These are phyloP conservation scores for Cybosia mesomella DNA, from an alignment of 2,888 invertebrate species.

Conservation along the genomic window DNA sequence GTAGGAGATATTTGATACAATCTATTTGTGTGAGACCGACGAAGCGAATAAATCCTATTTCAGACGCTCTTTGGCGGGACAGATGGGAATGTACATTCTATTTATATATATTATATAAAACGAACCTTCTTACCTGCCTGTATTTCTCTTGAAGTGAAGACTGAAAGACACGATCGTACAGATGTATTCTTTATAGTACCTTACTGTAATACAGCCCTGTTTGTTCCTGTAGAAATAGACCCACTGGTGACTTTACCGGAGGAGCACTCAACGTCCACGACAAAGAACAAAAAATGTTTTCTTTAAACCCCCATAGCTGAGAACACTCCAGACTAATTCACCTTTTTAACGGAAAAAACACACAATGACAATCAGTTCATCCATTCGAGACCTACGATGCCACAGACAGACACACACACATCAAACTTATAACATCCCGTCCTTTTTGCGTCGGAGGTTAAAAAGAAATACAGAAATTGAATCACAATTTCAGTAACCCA, in stretches of 20 bases:
- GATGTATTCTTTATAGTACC: not conserved
- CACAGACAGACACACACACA: no score
- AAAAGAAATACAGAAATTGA: no score
- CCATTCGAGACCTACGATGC: no score
- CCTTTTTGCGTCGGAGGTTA: no score
- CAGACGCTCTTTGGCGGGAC: constrained; percentile 16
- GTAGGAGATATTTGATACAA: constrained; percentile 43
- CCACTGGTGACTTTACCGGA: not conserved
- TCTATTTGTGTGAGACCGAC: constrained; percentile 17
- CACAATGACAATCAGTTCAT: no score
- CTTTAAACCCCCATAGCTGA: no score
- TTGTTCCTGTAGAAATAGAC: not conserved
- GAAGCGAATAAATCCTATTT: constrained; percentile 34
- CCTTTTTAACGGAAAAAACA: no score
- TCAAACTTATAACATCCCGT: no score
- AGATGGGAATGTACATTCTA: not conserved
- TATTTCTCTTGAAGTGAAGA: constrained; percentile 7
- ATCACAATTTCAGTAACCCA: no score
- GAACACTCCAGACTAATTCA: no score
- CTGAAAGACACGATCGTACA: not conserved
- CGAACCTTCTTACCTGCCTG: not conserved
- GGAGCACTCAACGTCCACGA: not conserved
- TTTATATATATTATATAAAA: not conserved
- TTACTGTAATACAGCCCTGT: not conserved
- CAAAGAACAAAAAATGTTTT: no score